Conservation (phyloP, 1,140 invertebrate genomes). For the Formica exsecta region DNA sequence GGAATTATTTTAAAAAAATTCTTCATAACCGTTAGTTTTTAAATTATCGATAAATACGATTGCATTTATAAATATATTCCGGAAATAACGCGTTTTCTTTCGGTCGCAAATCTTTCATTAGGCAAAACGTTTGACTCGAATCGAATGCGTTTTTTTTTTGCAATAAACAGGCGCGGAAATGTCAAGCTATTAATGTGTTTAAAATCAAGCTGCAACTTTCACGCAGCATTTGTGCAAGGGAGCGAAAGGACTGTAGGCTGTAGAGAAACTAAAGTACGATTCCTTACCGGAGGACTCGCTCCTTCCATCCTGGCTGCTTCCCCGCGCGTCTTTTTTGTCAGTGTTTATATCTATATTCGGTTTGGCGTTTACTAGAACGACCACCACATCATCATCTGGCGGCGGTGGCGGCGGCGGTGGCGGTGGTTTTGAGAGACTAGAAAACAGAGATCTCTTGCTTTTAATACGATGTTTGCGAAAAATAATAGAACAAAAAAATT, state of each 20-base stretch:
- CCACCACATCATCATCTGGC: constrained; percentile 81
- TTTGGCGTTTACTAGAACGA: constrained; percentile 74
- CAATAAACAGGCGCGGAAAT: background rate
- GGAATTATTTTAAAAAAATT: background rate
- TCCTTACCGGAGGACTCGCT: constrained; percentile 70
- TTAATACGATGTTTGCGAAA: background rate
- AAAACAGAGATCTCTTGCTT: constrained; percentile 38
- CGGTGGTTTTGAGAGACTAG: constrained; percentile 81
- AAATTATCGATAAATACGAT: background rate
- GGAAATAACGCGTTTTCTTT: background rate
- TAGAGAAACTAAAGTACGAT: background rate
- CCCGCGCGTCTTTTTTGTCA: constrained; percentile 74
- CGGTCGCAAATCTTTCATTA: background rate
- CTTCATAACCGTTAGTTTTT: background rate
- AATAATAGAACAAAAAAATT: background rate
- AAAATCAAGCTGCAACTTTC: constrained; percentile 51
- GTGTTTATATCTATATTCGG: constrained; percentile 69
- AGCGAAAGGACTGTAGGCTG: background rate
- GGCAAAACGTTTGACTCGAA: background rate
- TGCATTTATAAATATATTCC: background rate
- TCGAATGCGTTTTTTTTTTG: background rate
- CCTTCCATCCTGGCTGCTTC: constrained; percentile 74
- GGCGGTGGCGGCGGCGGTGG: constrained; percentile 85
- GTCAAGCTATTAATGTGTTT: constrained; percentile 4
- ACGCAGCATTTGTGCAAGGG: constrained; percentile 22